Evolutionary conservation across 2,113 vertebrate genomes (phyloP).

Genomic region (Eurystomus gularis): DNA sequence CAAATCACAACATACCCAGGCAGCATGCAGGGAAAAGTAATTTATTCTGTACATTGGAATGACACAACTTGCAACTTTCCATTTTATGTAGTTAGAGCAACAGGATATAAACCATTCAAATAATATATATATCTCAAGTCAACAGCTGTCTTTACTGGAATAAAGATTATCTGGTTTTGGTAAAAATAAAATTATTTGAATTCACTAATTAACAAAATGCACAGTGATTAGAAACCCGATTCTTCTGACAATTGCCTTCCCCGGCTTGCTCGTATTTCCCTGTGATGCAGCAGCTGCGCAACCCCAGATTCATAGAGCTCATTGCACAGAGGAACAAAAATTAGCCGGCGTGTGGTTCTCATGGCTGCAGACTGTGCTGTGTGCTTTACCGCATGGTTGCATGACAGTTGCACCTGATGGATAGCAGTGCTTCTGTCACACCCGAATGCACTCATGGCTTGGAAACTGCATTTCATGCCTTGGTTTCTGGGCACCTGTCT

Average conservation of each 20-base stretch:
- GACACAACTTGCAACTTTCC: slow-evolving; percentile 73
- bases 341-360: slow-evolving; percentile 10
- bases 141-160: slow-evolving; percentile 70
- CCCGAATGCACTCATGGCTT: neutral
- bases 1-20: slow-evolving; percentile 80
- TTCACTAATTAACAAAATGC: slow-evolving; percentile 79
- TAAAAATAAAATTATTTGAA: slow-evolving; percentile 80
- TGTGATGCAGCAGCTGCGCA: slow-evolving; percentile 23
- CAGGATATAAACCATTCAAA: slow-evolving; percentile 74
- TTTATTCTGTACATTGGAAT: slow-evolving; percentile 78
- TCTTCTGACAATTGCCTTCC: slow-evolving; percentile 59
- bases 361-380: slow-evolving; percentile 36
- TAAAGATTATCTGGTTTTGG: slow-evolving; percentile 68
- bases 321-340: slow-evolving; percentile 13
- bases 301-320: slow-evolving; percentile 35
- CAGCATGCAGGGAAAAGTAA: slow-evolving; percentile 81
- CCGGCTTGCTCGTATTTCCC: slow-evolving; percentile 40
- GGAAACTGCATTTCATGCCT: slow-evolving; percentile 54
- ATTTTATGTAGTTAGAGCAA: slow-evolving; percentile 70
- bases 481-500: neutral
- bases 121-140: slow-evolving; percentile 41
- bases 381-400: neutral
- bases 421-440: neutral
- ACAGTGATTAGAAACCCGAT: slow-evolving; percentile 79
- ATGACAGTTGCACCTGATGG: fast-evolving